These are phyloP conservation scores for Acanthopagrus latus DNA, from an alignment of 2,797 vertebrate genomes.

Conservation along the genomic window DNA sequence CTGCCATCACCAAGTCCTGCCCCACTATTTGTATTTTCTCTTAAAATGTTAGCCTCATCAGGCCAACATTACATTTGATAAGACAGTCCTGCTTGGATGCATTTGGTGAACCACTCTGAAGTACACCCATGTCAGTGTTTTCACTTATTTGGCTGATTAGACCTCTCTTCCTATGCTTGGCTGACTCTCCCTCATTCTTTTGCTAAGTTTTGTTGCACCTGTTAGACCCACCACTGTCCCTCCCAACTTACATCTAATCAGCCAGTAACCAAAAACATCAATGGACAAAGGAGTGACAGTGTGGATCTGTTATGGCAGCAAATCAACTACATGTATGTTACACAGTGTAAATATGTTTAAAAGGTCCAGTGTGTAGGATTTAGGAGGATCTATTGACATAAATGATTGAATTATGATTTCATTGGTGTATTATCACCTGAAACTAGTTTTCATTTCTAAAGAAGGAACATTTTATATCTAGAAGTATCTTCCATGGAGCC, in stretches of 20 bases:
- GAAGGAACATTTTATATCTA: too few relatives aligned
- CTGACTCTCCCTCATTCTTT: not conserved
- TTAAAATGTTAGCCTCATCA: not conserved
- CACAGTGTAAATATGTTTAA: too few relatives aligned
- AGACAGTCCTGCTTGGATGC: not conserved
- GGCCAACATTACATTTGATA: not conserved
- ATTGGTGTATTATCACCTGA: too few relatives aligned
- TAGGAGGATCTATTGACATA: too few relatives aligned
- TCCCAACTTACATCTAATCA: constrained; percentile 8
- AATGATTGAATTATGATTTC: too few relatives aligned
- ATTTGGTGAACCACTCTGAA: constrained; percentile 1
- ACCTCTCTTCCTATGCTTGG: not conserved
- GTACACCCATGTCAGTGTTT: constrained; percentile 18
- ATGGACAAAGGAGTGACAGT: not conserved
- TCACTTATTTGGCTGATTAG: constrained; percentile 26
- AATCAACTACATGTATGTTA: not conserved
- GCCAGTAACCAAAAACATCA: constrained; percentile 42
- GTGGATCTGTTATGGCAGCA: not conserved
- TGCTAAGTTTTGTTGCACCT: not conserved
- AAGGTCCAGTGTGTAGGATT: too few relatives aligned
- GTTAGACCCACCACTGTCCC: not conserved
- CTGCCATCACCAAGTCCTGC: constrained; percentile 30
- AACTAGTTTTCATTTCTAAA: too few relatives aligned
- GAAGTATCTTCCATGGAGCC: too few relatives aligned
- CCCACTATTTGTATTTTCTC: constrained; percentile 49